Evolutionary conservation across 2,797 vertebrate species (phyloP).

Genomic region (Acridotheres tristis): DNA sequence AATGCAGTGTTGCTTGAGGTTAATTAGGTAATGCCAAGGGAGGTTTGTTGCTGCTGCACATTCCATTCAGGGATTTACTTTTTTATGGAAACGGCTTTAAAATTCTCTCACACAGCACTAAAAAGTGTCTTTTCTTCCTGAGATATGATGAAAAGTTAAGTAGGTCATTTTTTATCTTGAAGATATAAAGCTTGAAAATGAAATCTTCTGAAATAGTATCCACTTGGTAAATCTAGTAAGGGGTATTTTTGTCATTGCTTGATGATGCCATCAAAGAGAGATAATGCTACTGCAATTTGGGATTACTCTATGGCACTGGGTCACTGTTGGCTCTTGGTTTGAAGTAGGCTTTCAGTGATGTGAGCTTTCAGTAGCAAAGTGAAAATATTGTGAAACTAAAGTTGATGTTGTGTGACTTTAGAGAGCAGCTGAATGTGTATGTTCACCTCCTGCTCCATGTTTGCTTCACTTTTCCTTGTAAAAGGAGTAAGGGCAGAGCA

Average conservation of each 20-base stretch:
- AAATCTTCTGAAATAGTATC: neutral
- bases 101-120: neutral
- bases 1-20: neutral
- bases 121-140: neutral
- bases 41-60: neutral
- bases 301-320: neutral
- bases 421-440: neutral
- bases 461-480: neutral
- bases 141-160: constrained; percentile 2
- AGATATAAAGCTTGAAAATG: neutral
- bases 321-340: neutral
- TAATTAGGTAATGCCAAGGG: neutral
- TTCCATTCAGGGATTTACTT: neutral
- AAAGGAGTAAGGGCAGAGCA: neutral
- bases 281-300: neutral
- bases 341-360: neutral
- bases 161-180: neutral
- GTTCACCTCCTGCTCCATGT: neutral
- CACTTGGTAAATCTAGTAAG: neutral
- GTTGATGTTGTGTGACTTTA: neutral
- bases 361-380: neutral
- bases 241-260: neutral
- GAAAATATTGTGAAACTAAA: neutral
- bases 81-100: neutral
- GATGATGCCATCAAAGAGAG: neutral